Evolutionary conservation across 2,888 invertebrate genomes (phyloP).

Genomic region (Synergus laeviventris): DNA sequence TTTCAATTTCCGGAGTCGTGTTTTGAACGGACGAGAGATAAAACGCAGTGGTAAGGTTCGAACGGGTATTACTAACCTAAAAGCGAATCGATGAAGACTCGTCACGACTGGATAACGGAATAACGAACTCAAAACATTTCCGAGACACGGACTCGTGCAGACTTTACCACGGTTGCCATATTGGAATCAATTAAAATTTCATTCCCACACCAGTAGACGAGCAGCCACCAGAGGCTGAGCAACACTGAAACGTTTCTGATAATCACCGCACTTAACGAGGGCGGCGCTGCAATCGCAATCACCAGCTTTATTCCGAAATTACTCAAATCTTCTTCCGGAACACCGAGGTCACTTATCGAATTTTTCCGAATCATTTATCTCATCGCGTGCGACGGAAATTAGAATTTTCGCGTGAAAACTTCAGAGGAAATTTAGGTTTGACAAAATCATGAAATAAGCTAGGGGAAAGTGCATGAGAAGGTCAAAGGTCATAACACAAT

Average conservation of each 20-base stretch:
- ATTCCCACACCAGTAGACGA: neutral
- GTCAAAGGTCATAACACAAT: neutral
- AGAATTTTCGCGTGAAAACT: neutral
- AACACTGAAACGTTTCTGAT: neutral
- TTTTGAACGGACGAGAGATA: conserved; percentile 41
- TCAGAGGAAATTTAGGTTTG: neutral
- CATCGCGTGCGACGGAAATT: neutral
- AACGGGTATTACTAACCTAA: conserved; percentile 67
- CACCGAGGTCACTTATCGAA: neutral
- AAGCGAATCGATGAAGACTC: conserved; percentile 66
- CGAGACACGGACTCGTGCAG: conserved; percentile 67
- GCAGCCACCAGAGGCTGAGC: conserved; percentile 13
- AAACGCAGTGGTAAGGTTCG: conserved; percentile 38
- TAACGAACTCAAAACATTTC: conserved; percentile 67
- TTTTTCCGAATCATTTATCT: neutral
- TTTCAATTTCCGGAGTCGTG: conserved; percentile 42
- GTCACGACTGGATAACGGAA: conserved; percentile 62
- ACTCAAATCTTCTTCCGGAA: neutral
- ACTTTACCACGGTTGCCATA: conserved; percentile 68
- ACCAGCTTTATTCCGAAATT: neutral
- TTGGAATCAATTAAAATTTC: conserved; percentile 58
- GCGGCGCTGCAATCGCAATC: conserved; percentile 1
- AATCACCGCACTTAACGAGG: neutral
- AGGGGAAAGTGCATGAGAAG: neutral
- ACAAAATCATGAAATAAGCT: neutral